Base-by-base conservation (phyloP, 1,140 invertebrate species). In the Ostrea edulis region DNA sequence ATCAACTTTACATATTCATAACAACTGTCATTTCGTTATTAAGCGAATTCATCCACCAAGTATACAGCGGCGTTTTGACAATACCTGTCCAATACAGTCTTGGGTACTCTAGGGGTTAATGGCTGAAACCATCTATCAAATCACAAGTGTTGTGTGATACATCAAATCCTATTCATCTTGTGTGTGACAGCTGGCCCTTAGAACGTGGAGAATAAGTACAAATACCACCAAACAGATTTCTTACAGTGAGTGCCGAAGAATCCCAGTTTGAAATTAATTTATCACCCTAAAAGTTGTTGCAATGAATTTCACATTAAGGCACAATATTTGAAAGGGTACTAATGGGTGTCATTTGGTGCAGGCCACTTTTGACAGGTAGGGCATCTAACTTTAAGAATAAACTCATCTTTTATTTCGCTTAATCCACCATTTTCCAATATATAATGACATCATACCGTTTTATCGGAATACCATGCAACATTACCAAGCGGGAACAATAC, bases 1-100 rank as follows among this genome's bases (percentile, higher is more conserved):
- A 77, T 77, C 11, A 77, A 77, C 68, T 77, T 77, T 77, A 77
- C 68, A 77, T 77, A 77, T 77, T 77, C 68, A 77, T 77, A 77
- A 77, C 68, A 77, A 77, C 68, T 77, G 68, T 77, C 68, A 77
- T 77, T 62, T 29, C 68, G 29, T 25, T 77, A 5, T 14, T 25
- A 77, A 77, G 11, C 25, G 68, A 35, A n/a, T 29, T 77, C 25
- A 77, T 14, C 35, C 7, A 77, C 29, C 25, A 77, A 25, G 68
- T 77, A 7, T 62, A 62, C 55, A 62, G 55, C 17, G 20, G 55
- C 17, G 55, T 20, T n/a, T 77, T 77, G 11, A 77, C 68, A 77
- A 77, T 29, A 25, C 25, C 8, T 29, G 9, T 25, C 11, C 25
- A 22, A 77, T 17, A 77, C 22, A 77, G 22, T 77, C 68, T 11